Base-by-base conservation (phyloP, 2,888 invertebrate species). In the Rhodophaea formosa region DNA sequence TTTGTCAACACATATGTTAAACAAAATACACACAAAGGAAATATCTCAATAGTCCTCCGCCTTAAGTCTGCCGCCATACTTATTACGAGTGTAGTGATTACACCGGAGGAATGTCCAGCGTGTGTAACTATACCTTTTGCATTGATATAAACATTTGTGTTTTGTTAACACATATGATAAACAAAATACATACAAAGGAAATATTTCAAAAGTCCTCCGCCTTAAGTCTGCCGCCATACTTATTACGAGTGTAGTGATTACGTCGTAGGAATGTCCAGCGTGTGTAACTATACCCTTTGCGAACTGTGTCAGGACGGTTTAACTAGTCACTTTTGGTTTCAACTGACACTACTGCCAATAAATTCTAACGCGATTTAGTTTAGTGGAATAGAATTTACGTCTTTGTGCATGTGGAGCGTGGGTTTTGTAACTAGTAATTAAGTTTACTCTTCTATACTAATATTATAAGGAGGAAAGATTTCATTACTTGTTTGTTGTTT, bases 61-160 rank as follows among this genome's bases (percentile, higher is more conserved):
- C 82, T 85, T 84, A 86, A 86, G 66, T 15, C 56, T 70, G 69
- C 77, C 66, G 61, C 67, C 67, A 67, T 75, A 76, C 75, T 84
- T 81, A 87, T 86, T 88, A 86, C 84, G 74, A 83, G 75, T 85
- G 84, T 81, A 80, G 77, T 86, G 71, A 88, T 88, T 88, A 88
- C 69, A 63, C 49, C 66, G 49, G 51, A 59, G 82, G 84, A 85
- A 86, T 86, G 83, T 71, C 75, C 82, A 84, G 73, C 80, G 78
- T 76, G 71, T 74, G 80, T 80, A 77, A 62, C 63, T 65, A 64
- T 62, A 63, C 55, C 73, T 69, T 63, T 65, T 67, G 62, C 68
- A n/a, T n/a, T n/a, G n/a, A n/a, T n/a, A n/a, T n/a, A n/a, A n/a
- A n/a, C n/a, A n/a, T n/a, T n/a, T n/a, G n/a, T n/a, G n/a, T n/a